phyloP scores from a whole-genome alignment of 2,888 invertebrate genomes.

The Acleris holmiana region DNA sequence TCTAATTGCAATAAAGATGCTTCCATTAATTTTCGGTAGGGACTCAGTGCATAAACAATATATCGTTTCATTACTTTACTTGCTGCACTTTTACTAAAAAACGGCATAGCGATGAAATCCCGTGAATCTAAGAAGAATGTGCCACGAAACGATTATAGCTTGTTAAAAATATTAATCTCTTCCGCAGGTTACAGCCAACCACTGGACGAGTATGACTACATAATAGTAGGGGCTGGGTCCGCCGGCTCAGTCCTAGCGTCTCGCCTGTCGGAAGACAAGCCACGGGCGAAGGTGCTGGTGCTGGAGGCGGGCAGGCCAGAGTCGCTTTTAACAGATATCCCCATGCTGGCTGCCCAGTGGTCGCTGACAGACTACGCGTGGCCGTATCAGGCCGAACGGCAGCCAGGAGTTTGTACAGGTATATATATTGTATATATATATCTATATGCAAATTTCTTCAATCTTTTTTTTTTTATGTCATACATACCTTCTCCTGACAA shows the following conservation, averaged over 20 bases:
- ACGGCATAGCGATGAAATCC: too few relatives aligned
- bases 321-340: slow-evolving; percentile 82
- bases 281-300: slow-evolving; percentile 83
- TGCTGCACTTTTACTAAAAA: too few relatives aligned
- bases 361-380: slow-evolving; percentile 86
- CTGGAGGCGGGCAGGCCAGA: slow-evolving; percentile 85
- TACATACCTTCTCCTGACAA: too few relatives aligned
- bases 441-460: too few relatives aligned
- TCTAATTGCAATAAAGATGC: too few relatives aligned
- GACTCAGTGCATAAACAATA: too few relatives aligned
- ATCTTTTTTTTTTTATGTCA: too few relatives aligned
- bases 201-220: slow-evolving; percentile 85
- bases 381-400: slow-evolving; percentile 86
- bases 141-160: too few relatives aligned
- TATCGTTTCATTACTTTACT: too few relatives aligned
- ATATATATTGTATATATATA: slow-evolving; percentile 15
- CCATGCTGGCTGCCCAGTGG: slow-evolving; percentile 82
- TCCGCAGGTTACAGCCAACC: slow-evolving; percentile 59
- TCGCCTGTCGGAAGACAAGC: slow-evolving; percentile 86
- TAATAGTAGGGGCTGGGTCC: slow-evolving; percentile 88
- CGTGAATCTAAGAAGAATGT: too few relatives aligned
- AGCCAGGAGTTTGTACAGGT: slow-evolving; percentile 83
- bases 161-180: background rate
- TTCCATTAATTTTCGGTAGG: too few relatives aligned
- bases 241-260: slow-evolving; percentile 89